Base-by-base conservation (phyloP, 2,888 invertebrate species). In the Leucozona laternaria region DNA sequence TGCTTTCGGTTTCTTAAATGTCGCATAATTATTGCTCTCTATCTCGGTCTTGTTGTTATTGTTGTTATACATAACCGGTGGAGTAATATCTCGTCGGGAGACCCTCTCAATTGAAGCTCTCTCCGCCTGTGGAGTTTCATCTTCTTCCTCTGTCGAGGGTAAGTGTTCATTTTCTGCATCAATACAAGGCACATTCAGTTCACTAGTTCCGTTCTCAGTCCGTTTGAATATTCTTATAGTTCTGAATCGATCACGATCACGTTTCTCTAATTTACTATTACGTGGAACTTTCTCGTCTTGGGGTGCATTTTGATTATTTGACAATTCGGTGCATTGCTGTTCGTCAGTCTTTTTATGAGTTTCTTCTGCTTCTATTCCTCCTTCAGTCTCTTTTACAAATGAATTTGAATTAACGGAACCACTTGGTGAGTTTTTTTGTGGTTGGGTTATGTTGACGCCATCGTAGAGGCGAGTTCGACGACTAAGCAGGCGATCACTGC, bases 241-340 rank as follows among this genome's bases (percentile, higher is more conserved):
- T 89, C 92, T 92, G 77, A 93, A 93, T 28, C 93, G 92, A 85
- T 93, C 92, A 15, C 92, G 91, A 89, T 92, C 91, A 17, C 91
- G 91, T 62, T 91, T 91, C 71, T 91, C 90, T 7, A 90, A 79
- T 71, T 79, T 90, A 58, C 81, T 90, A 77, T 60, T 75, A 48
- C 81, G 78, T 76, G 77, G 57, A 43, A 58, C 22, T 68, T 62
- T 70, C n/a, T 86, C 86, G 20, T 81, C 81, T 58, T 73, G 48
- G 57, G 64, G 70, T 82, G 78, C 53, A 66, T 40, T 70, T 78
- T 15, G 37, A 60, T 85, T 88, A 53, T 89, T 90, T 73, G 89
- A 88, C 78, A 66, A 31, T 48, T 90, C 89, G 37, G 37, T 81
- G 70, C 66, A 76, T 25, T 90, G 84, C 43, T 89, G 83, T 55